Evolutionary conservation across 2,113 vertebrate species (phyloP), one percentile per base, ranked within the genome.

Genomic region (Muntiacus reevesi): DNA sequence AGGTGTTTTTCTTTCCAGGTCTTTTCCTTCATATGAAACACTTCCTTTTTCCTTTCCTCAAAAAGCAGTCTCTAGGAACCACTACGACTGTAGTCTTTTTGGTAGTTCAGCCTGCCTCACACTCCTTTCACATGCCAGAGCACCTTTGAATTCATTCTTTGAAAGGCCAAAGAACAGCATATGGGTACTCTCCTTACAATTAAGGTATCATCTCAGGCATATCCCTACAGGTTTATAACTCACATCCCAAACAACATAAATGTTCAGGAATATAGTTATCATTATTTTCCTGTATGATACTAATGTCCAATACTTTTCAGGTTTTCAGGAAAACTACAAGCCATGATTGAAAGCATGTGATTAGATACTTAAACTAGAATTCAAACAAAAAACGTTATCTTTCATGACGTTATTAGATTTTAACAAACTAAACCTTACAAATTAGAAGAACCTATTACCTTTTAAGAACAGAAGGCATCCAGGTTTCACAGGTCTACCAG

Each of bases 21-120:
- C 95, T 93, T 57, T 79, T 94, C 87, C 81, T 87, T 85, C 59
- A 28, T 47, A 81, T 64, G 67, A 81, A 60, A 54, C 93, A 90
- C 6, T 76, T 62, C 52, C 82, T 54, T 88, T 74, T 96, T 91
- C 95, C 87, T 97, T 97, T 98, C 98, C 97, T 98, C 93, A 98
- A 97, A 91, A 98, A 98, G 96, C 98, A 97, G 91, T 0, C 95
- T 87, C 92, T 96, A 89, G 96, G 95, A 96, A 98, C 97, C 97
- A 97, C 98, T 99, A 99, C 98, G 98, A 98, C 97, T 99, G 99
- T 98, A 98, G 98, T 98, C 98, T 99, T 99, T 98, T 98, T 98
- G 96, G 98, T 91, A 98, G 97, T 97, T 97, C 95, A 97, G 96
- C 92, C 96, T 97, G 94, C 85, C 96, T 85, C 33, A 95, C 97